Evolutionary conservation across 2,888 invertebrate species (phyloP).

Genomic region (Strigamia transsilvanica): DNA sequence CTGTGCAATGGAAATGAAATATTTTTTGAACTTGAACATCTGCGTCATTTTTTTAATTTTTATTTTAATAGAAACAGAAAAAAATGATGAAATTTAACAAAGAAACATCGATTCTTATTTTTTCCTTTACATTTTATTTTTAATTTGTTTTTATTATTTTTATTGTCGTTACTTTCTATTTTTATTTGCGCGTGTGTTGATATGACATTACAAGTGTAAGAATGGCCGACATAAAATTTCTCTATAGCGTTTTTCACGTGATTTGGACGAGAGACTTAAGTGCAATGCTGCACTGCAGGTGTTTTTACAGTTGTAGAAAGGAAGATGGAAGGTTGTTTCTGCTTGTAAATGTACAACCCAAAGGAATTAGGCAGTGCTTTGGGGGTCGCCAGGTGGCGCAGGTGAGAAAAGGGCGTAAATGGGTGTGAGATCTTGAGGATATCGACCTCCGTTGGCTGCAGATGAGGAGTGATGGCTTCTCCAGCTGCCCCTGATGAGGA

Average conservation of each 20-base stretch:
- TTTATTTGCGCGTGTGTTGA: neutral
- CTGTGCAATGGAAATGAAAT: neutral
- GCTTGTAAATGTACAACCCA: conserved; percentile 2
- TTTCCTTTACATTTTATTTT: neutral
- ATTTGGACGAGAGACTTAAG: conserved; percentile 8
- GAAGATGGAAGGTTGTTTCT: conserved; percentile 8
- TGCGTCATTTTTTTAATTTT: too few species aligned
- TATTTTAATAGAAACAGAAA: neutral
- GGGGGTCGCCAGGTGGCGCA: conserved; percentile 8
- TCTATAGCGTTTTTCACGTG: conserved; percentile 2
- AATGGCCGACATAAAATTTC: neutral
- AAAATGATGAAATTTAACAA: too few species aligned
- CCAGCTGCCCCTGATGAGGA: conserved; percentile 8
- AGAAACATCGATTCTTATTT: too few species aligned
- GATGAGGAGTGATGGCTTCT: conserved; percentile 8
- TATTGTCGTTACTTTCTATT: neutral
- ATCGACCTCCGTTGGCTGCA: conserved; percentile 8
- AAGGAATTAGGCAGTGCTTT: conserved; percentile 8
- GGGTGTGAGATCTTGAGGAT: conserved; percentile 2
- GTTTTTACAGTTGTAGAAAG: conserved; percentile 3
- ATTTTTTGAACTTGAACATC: neutral
- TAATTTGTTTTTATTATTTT: neutral
- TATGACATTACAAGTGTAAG: conserved; percentile 8
- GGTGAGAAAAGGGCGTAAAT: conserved; percentile 8
- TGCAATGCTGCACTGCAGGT: conserved; percentile 8